Evolutionary conservation across 1,140 invertebrate species (phyloP), one percentile per base, ranked within the genome.

Genomic region (Bombus confusus): DNA sequence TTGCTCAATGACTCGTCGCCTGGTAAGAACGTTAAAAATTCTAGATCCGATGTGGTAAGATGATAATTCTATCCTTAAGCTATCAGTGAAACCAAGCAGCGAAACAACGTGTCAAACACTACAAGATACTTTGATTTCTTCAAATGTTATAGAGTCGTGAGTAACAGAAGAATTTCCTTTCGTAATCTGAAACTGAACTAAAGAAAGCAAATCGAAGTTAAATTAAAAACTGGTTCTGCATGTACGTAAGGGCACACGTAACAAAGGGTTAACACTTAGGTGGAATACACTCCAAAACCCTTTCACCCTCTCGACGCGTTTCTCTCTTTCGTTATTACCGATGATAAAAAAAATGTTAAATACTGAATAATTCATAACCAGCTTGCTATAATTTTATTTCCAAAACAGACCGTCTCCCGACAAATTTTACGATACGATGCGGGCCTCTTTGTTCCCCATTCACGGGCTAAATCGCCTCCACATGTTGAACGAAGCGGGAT

Each of bases 331-430:
- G 15, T 43, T 39, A n/a, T 75, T 28, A 15, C 1, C 37, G 22
- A 12, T 25, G 25, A 28, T 8, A 34, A 39, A 37, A 31, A 73
- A 39, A 74, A 37, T 68, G 22, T 31, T 15, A 62, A 62, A 78
- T 43, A n/a, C 13, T 88, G 87, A 86, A 89, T 89, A 89, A 89
- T 89, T 89, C 80, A 89, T 88, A 77, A 88, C 80, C 80, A 52
- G 68, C 69, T 28, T 73, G 12, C 43, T n/a, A 1, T 92, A 92
- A 92, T 92, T 93, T 66, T 91, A 84, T 92, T 93, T 91, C 37
- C 86, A 91, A 91, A 93, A 93, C 76, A 93, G 66, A 77, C 62
- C 31, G 75, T 83, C 74, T 57, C 57, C 15, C 13, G 52, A 10
- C 34, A 64, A 81, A 90, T 81, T 68, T 68, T n/a, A 37, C 18